A percentile compares a stretch with the other conserved stretches of the same genome.
phyloP scores from a whole-genome alignment of 2,888 invertebrate species.

The Anthophora plumipes region DNA sequence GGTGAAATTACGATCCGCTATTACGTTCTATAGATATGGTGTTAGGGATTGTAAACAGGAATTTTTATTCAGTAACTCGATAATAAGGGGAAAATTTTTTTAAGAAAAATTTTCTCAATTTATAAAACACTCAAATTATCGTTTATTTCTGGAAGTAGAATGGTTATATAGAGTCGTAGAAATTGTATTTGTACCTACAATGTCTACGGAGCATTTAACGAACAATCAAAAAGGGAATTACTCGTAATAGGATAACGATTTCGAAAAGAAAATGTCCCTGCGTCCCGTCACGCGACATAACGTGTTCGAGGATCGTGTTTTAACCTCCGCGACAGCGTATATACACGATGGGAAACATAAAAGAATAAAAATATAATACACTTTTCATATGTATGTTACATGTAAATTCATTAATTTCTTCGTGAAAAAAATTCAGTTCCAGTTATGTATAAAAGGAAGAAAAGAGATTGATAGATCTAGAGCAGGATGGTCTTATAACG shows the following conservation, averaged over 20 bases:
- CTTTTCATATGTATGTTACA: not conserved
- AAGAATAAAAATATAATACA: not conserved
- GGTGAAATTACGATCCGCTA: not conserved
- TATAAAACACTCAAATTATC: not conserved
- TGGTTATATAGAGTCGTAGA: too few relatives aligned
- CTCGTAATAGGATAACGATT: conserved; percentile 29
- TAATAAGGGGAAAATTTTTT: too few relatives aligned
- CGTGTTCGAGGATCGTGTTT: conserved; percentile 32
- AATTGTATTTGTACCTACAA: not conserved
- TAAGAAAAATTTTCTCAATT: too few relatives aligned
- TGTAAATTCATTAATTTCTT: not conserved
- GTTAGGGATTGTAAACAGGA: not conserved
- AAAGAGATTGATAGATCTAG: not conserved
- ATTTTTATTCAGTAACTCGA: too few relatives aligned
- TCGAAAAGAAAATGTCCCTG: conserved; percentile 37
- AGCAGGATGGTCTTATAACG: not conserved
- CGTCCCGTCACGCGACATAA: conserved; percentile 60
- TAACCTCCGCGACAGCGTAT: not conserved
- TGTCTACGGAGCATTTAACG: not conserved
- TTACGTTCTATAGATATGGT: not conserved
- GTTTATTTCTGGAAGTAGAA: not conserved
- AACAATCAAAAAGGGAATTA: not conserved
- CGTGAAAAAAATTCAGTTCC: not conserved
- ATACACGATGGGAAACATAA: not conserved
- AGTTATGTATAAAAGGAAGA: not conserved